Evolutionary conservation across 1,140 invertebrate genomes (phyloP), one percentile per base, ranked within the genome.

Genomic region (Caenorhabditis briggsae): DNA sequence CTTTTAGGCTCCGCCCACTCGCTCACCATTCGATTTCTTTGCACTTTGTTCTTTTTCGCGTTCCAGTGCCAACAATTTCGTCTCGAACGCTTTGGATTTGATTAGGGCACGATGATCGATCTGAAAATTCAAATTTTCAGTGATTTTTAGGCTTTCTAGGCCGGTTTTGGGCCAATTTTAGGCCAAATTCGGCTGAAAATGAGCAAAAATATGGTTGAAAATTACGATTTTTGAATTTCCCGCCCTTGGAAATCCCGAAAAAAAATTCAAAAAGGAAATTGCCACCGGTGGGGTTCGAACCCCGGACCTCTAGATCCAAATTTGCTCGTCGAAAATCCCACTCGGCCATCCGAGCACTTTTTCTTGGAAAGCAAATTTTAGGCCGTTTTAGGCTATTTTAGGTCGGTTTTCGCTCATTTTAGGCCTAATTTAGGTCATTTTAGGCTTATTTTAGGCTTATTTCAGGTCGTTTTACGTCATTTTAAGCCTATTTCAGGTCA

Each of bases 61-160:
- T 86, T 92, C 91, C 53, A 92, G 65, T 5, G 91, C 91, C 56
- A 89, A 87, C 25, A 92, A 50, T 86, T 92, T 92, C 7, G 91
- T 91, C 23, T 88, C 82, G 86, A 90, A 91, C 14, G 91, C 91
- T 56, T 92, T 92, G 12, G 90, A 90, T 56, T 89, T 89, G 18
- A 92, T 90, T 18, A 87, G 82, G 0, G 82, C 50, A 9, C 86
- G 82, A 50, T 87, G 86, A 82, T 87, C 83, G 25, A 87, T 53
- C 83, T 87, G 53, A 9, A 82, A 85, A 48, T 43, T 5, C 1
- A 5, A 20, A 53, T 50, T 50, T 78, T 78, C 5, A 53, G 16
- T 53, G 18, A 20, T 58, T 58, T 61, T 61, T 61, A 2, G 23
- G 9, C 23, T 8, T 61, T 61, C 25, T 25, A 25, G 20, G 23